Evolutionary conservation across 1,140 invertebrate genomes (phyloP), one percentile per base, ranked within the genome.

Genomic region (Zophobas atratus): DNA sequence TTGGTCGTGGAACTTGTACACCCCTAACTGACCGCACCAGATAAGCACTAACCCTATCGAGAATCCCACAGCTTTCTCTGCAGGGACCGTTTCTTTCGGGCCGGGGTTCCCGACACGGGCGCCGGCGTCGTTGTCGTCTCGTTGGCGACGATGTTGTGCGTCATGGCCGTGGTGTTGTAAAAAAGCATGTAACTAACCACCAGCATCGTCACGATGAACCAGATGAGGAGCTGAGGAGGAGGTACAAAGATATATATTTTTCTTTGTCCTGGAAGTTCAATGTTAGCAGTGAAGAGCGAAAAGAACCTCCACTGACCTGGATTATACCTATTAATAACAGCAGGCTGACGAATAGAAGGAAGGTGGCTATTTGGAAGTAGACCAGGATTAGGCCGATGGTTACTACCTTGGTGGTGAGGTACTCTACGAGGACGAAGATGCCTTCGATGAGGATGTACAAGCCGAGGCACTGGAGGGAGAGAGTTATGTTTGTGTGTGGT

Each of bases 1-100:
- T 43, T 67, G 38, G 3, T 67, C 39, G 4, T 67, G 39, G 43
- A 67, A 67, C 20, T 41, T 43, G 39, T 67, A 67, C 20, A 67
- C 60, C 2, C 60, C 60, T 33, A 67, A 67, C 20, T 67, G 60
- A 2, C 60, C 60, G 32, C 39, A 67, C 60, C 60, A 67, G n/a
- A 67, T 4, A 1, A 33, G 38, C 20, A 67, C 20, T 32, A 67
- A 43, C 0, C 60, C 60, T 2, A 41, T 38, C 20, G 60, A 43
- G 43, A 43, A 67, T 4, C n/a, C 33, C 38, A 36, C 39, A 20
- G 60, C 39, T 67, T 43, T 67, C 43, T 38, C 56, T 8, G 38
- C 6, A 0, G 56, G 56, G 3, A 60, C 56, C 0, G 56, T 60
- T 39, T 60, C 56, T 39, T 60, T 60, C 1, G 56, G 56, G 33